Evolutionary conservation across 2,888 invertebrate genomes (phyloP), one percentile per base, ranked within the genome.

Genomic region (Scaptomyza parva): DNA sequence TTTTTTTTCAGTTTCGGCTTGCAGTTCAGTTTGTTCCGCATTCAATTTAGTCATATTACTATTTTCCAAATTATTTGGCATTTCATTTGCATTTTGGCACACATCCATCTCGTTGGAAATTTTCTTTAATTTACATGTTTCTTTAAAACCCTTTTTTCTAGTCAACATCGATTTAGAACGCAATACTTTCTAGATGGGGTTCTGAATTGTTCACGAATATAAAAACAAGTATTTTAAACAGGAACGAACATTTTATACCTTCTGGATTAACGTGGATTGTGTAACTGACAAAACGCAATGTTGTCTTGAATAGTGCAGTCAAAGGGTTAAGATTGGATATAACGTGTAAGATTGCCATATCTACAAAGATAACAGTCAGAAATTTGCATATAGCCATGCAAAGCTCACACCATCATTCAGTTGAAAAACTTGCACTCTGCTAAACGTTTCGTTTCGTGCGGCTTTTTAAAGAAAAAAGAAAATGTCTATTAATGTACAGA

Each of bases 401-500:
- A 24, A 20, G 11, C 2, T 2, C 20, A 17, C 20, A 0, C 1
- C 12, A 3, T 9, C 18, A 24, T 24, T 7, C 35, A 43, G 24
- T 57, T 4, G 3, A 18, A 37, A 44, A 11, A 0, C 12, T 30
- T 18, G 9, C 3, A 28, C 47, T 2, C n/a, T 14, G 7, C 45
- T 12, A 26, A 26, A 1, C 22, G 33, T 24, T 28, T 7, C 30
- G 14, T 11, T 11, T 8, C 2, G n/a, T 39, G 3, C 11, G 6
- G 11, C 2, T 20, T 7, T 18, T 5, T n/a, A 58, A 55, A 53
- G 2, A 9, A 26, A 30, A 30, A 33, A n/a, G n/a, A 33, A 33
- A 3, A 72, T 77, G 78, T 57, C 74, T 9, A 9, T 70, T 9
- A 44, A 11, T 8, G 48, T 48, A 20, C 71, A 78, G 35, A 50